Percentiles rank a stretch among this genome's conserved stretches.
phyloP scores from a whole-genome alignment of 2,888 invertebrate genomes.

The Brachylomia viminalis region DNA sequence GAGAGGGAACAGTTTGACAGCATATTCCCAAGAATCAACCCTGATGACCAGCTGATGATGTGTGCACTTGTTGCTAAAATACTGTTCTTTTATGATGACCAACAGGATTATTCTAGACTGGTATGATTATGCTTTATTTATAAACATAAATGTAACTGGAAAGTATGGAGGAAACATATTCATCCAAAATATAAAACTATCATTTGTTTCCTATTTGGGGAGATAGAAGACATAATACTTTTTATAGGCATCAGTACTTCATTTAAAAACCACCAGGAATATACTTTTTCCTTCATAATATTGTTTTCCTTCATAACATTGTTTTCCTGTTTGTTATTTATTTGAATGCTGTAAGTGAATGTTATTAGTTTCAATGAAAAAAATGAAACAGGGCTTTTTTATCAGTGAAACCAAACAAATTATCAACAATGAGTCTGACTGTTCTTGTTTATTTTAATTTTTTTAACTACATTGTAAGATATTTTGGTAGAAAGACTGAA shows the following conservation, averaged over 20 bases:
- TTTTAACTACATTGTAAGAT: neutral
- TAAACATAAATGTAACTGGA: neutral
- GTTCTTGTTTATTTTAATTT: neutral
- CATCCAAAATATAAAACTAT: neutral
- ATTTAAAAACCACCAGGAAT: neutral
- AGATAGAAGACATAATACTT: neutral
- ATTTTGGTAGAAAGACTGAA: neutral
- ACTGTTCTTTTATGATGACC: constrained; percentile 94
- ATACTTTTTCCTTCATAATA: neutral
- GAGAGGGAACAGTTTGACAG: constrained; percentile 93
- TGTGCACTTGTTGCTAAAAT: constrained; percentile 92
- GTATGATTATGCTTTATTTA: constrained; percentile 76
- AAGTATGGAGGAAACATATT: neutral
- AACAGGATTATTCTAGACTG: constrained; percentile 90
- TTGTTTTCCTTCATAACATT: no score
- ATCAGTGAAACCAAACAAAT: constrained; percentile 17
- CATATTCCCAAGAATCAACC: constrained; percentile 85
- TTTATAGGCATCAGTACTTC: neutral
- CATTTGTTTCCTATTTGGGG: neutral
- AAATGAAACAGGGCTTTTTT: constrained; percentile 23
- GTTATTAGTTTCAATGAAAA: constrained; percentile 19
- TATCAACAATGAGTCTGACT: constrained; percentile 16
- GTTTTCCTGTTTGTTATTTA: neutral
- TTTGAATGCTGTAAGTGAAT: neutral
- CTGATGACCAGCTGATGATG: constrained; percentile 87